A percentile compares a stretch with the other conserved stretches of the same genome.
Conservation (phyloP, 1,140 invertebrate genomes). For the Metopolophium dirhodum region DNA sequence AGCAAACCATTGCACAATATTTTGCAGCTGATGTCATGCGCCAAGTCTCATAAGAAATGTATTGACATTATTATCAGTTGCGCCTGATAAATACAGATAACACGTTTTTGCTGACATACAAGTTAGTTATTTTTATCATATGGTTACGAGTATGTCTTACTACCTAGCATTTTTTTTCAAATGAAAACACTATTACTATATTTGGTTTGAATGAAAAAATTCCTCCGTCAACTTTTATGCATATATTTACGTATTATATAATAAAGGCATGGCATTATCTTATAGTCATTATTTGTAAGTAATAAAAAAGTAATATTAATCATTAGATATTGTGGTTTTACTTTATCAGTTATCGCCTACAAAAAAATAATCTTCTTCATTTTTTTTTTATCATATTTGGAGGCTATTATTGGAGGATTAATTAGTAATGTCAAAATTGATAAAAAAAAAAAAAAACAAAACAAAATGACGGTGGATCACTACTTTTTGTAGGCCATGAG, state of each 20-base stretch:
- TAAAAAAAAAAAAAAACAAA: background rate
- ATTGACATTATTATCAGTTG: slow-evolving; percentile 1
- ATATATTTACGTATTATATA: background rate
- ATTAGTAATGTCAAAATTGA: background rate
- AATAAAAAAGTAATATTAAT: background rate
- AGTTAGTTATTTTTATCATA: background rate
- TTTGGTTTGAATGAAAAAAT: background rate
- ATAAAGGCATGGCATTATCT: background rate
- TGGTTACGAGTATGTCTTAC: background rate
- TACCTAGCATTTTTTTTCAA: background rate
- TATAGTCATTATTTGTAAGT: background rate
- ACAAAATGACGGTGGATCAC: too few species aligned
- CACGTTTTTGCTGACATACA: background rate
- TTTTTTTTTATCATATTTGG: background rate
- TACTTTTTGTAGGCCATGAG: too few species aligned
- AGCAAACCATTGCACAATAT: background rate
- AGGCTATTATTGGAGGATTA: too few species aligned
- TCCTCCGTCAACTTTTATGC: background rate
- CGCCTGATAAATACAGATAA: background rate
- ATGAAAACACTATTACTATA: background rate
- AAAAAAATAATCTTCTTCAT: background rate
- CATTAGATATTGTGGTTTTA: background rate
- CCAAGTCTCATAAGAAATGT: background rate
- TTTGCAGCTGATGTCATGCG: background rate
- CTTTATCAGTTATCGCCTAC: background rate